Evolutionary conservation across 2,113 vertebrate species (phyloP).

Genomic region (Hypanus sabinus): DNA sequence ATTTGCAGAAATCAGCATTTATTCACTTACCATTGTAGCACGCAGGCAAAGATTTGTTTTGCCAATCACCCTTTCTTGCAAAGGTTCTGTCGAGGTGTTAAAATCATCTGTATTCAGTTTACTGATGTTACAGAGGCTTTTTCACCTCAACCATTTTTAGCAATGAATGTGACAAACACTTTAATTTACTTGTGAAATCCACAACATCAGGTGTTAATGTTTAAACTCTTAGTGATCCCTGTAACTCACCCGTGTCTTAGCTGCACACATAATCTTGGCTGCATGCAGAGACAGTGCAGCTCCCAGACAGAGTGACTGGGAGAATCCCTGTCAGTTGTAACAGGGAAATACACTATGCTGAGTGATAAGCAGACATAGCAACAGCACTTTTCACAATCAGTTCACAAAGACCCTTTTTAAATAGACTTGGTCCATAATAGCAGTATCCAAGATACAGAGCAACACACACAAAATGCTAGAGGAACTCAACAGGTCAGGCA

Average conservation of each 20-base stretch:
- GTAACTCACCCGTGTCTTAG: too few species aligned
- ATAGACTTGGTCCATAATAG: not conserved
- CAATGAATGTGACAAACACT: not conserved
- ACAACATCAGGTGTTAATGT: not conserved
- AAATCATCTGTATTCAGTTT: not conserved
- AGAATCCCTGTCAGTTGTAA: not conserved
- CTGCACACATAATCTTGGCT: too few species aligned
- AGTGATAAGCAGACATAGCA: not conserved
- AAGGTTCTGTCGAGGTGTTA: not conserved
- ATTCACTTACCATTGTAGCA: not conserved
- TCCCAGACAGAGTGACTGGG: not conserved
- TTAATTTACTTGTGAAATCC: not conserved
- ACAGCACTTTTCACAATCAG: not conserved
- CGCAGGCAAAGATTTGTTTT: not conserved
- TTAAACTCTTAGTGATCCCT: too few species aligned
- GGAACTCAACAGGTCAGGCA: too few species aligned
- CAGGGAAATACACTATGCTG: not conserved
- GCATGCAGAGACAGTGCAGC: not conserved
- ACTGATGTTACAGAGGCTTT: not conserved
- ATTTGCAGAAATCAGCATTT: not conserved
- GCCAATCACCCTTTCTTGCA: not conserved
- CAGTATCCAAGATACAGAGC: too few species aligned
- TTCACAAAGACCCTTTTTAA: not conserved
- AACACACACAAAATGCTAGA: too few species aligned
- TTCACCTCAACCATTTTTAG: not conserved